Conservation (phyloP, 2,113 vertebrate genomes). For the Progne subis region DNA sequence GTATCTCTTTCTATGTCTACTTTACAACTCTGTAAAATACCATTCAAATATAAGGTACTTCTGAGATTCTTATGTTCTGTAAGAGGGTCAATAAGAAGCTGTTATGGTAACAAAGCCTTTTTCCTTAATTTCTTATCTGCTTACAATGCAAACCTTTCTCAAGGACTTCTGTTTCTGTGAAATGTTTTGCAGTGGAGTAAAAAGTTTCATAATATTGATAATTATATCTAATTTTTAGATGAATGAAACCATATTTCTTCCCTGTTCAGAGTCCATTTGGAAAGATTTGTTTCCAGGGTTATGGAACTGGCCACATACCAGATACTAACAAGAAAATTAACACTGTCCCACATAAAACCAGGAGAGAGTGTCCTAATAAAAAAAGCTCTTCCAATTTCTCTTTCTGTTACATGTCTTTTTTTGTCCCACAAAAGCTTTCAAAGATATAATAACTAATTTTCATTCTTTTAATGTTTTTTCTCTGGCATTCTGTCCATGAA, state of each 20-base stretch:
- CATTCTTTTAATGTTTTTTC: not conserved
- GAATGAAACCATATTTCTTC: not conserved
- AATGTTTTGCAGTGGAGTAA: not conserved
- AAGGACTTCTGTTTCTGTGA: not conserved
- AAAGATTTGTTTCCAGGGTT: not conserved
- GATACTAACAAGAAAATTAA: not conserved
- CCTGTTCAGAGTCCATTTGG: not conserved
- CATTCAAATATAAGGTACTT: not conserved
- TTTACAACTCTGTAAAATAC: not conserved
- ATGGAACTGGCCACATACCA: not conserved
- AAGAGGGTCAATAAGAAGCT: constrained; percentile 2
- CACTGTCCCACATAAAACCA: not conserved
- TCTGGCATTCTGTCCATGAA: not conserved
- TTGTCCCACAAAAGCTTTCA: not conserved
- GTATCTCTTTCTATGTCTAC: not conserved
- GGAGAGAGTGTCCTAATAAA: not conserved
- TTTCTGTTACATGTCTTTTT: not conserved
- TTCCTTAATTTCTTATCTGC: not conserved
- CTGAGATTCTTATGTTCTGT: not conserved
- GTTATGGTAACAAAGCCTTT: not conserved
- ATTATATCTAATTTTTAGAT: not conserved
- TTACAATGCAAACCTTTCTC: not conserved
- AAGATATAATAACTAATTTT: not conserved
- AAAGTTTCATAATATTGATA: not conserved
- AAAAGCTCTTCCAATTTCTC: not conserved